Conservation (phyloP, 2,797 vertebrate species). For the Sphenopsis melanotis region DNA sequence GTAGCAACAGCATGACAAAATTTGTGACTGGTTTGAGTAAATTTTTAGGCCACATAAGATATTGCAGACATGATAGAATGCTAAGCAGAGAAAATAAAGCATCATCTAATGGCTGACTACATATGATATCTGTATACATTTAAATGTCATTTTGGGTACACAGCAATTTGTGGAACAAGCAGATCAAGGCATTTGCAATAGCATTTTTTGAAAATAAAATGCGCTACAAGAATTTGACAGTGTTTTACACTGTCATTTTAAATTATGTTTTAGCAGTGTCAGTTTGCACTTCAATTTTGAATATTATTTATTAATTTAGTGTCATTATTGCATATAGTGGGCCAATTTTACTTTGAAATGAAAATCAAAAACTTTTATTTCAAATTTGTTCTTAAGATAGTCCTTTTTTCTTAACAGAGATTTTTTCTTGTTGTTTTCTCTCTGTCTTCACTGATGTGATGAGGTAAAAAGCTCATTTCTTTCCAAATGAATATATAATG, state of each 20-base stretch:
- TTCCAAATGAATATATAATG: conserved; percentile 53
- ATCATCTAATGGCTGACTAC: neutral
- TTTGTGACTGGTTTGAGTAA: neutral
- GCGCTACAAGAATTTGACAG: neutral
- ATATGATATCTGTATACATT: neutral
- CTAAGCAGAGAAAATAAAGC: neutral
- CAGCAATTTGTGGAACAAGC: conserved; percentile 27
- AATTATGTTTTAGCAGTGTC: neutral
- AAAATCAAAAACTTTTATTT: neutral
- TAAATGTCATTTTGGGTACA: neutral
- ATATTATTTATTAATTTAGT: conserved; percentile 23
- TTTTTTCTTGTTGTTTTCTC: neutral
- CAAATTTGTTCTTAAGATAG: neutral
- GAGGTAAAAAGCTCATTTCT: conserved; percentile 20
- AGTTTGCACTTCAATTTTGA: neutral
- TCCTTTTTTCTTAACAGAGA: neutral
- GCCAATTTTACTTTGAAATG: neutral
- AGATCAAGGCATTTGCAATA: neutral
- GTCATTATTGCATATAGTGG: neutral
- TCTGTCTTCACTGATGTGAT: neutral
- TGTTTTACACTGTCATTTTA: neutral
- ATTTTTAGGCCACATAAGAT: neutral
- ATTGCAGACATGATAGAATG: neutral
- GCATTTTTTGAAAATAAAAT: neutral
- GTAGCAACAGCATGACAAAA: neutral